Base-by-base conservation (phyloP, 2,888 invertebrate genomes). In the Pardosa pseudoannulata region DNA sequence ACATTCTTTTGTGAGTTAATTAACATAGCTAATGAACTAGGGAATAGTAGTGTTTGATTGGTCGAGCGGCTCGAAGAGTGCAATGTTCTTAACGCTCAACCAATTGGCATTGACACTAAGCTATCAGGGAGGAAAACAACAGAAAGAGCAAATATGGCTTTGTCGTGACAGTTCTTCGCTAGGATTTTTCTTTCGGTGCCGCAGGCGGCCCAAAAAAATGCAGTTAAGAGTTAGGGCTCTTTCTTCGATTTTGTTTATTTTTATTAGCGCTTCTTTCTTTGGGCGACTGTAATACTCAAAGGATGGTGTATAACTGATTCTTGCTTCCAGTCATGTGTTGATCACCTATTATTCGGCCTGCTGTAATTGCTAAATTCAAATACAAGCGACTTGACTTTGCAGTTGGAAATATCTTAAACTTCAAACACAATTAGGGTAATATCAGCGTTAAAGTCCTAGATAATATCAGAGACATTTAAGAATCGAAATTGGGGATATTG, bases 61-160 rank as follows among this genome's bases (percentile, higher is more conserved):
- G 85, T 73, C 73, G 78, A 79, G 56, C 65, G 56, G 19, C 50
- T 62, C 56, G 16, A 72, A 67, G 85, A 85, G 85, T 85, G 85
- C 85, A 85, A 79, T 79, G 78, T 73, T 78, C 85, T 62, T 56
- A 71, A 83, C 82, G 65, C 72, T 73, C 79, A 41, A 74, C 85
- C 85, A 85, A 85, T 85, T 79, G 83, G 78, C 83, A 85, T 85
- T 85, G 79, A 85, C 85, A 85, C 68, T 83, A 76, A 67, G 76
- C 71, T 72, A 83, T 56, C 75, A 65, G 71, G 36, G 72, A 78
- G 72, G 78, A 78, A 83, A 78, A 83, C 67, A 83, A 82, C 82
- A 82, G 82, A 83, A 76, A 79, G 79, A 85, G 78, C 85, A 85
- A 85, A 85, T 85, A 85, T 85, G 78, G 85, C 81, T 75, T 73